These are phyloP conservation scores for Hyaena hyaena DNA, from an alignment of 2,113 vertebrate genomes.

Conservation along the genomic window DNA sequence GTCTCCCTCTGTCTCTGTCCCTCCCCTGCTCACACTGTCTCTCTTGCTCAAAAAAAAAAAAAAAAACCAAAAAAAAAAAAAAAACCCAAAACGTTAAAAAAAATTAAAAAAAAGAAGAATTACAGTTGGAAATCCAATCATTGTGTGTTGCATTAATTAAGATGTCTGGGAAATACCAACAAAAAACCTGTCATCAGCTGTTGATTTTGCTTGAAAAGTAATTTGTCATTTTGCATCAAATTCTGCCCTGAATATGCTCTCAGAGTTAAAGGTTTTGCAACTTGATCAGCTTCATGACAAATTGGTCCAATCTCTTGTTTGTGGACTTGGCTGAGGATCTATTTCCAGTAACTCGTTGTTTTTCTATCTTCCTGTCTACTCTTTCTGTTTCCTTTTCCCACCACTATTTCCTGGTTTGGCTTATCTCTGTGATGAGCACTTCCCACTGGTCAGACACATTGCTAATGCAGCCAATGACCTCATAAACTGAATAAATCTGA, in stretches of 20 bases:
- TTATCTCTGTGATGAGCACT: background rate
- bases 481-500: constrained; percentile 38
- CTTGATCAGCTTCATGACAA: constrained; percentile 69
- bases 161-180: constrained; percentile 62
- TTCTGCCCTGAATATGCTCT: constrained; percentile 42
- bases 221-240: constrained; percentile 74
- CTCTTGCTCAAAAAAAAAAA: background rate
- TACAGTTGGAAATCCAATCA: background rate
- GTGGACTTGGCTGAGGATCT: background rate
- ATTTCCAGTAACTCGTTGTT: constrained; percentile 61
- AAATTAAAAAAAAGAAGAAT: background rate
- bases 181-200: background rate
- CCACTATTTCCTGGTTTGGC: background rate
- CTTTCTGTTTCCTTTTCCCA: background rate
- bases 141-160: background rate
- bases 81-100: too few relatives aligned
- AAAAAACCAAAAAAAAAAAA: too few relatives aligned
- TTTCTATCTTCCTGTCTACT: background rate
- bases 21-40: too few relatives aligned
- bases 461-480: constrained; percentile 52
- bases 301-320: constrained; percentile 16
- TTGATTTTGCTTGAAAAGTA: constrained; percentile 72
- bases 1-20: too few relatives aligned
- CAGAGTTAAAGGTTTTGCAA: constrained; percentile 43
- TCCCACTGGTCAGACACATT: background rate